Conservation (phyloP, 2,797 vertebrate genomes). For the Hoplostethus mediterraneus region DNA sequence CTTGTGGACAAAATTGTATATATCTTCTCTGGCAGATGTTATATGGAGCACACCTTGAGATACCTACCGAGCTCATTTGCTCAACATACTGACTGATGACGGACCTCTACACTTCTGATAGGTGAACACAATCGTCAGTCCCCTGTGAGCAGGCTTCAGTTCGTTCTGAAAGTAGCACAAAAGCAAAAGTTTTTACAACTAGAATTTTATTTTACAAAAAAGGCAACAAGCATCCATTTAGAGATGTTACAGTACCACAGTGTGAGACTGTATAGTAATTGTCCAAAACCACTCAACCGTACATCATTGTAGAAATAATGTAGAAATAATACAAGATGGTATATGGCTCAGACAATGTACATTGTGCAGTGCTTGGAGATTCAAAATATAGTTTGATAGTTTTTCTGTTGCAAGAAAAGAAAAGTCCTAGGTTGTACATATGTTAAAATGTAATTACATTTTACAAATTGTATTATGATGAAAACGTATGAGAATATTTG, state of each 20-base stretch:
- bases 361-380: no score
- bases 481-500: no score
- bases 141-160: conserved; percentile 39
- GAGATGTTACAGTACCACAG: background rate
- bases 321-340: no score
- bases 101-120: conserved; percentile 40
- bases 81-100: conserved; percentile 39
- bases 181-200: conserved; percentile 5
- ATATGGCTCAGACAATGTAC: no score
- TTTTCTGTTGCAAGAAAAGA: no score
- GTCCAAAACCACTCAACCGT: background rate
- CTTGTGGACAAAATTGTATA: background rate
- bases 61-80: conserved; percentile 54
- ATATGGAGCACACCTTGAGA: conserved; percentile 26
- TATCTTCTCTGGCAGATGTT: conserved; percentile 14
- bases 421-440: no score
- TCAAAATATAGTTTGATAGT: no score
- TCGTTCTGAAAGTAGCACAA: conserved; percentile 43
- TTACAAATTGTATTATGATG: no score
- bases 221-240: background rate
- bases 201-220: background rate
- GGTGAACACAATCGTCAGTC: conserved; percentile 46
- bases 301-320: background rate
- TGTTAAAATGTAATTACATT: no score
- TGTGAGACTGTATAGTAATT: background rate